Evolutionary conservation across 2,797 vertebrate genomes (phyloP), one percentile per base, ranked within the genome.

Genomic region (Diplodus sargus): DNA sequence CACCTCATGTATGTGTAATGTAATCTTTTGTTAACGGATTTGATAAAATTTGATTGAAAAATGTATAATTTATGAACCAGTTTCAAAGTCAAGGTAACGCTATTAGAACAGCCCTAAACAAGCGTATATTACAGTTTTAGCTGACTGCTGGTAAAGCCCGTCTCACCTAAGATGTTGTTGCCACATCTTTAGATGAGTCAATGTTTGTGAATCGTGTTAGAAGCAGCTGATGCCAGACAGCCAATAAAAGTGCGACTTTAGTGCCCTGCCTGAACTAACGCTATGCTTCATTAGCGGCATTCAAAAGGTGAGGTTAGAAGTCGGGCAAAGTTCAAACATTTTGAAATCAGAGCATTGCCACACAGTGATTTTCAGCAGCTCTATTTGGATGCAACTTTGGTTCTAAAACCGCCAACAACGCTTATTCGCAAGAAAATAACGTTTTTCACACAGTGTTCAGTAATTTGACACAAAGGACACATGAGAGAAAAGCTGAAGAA

Each of bases 291-390:
- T 68, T 17, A n/a, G 53, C 14, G 67, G 48, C 34, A 42, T 69
- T 75, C 52, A n/a, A 1, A 58, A 43, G 25, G 52, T 59, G 45
- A 43, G 28, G 57, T 63, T 30, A 42, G 84, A 63, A 64, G n/a
- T 25, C 45, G 42, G 20, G 47, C 56, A 47, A n/a, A 30, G 34
- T 72, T 74, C 23, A 39, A 68, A 30, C 58, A 48, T 23, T 61
- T 74, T 68, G 4, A 65, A 16, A 45, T 43, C 4, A 25, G n/a
- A 64, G 5, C 20, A 25, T 48, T 59, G 7, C 42, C 30, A 43
- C n/a, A 28, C 9, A 3, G 3, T n/a, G 48, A 39, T 76, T 58
- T 25, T n/a, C n/a, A 11, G 12, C 9, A 0, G 18, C 12, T 25
- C 30, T 48, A 14, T 34, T 42, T 2, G 53, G 52, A 42, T 42